Evolutionary conservation across 2,888 invertebrate genomes (phyloP).

Genomic region (Alsophila aescularia): DNA sequence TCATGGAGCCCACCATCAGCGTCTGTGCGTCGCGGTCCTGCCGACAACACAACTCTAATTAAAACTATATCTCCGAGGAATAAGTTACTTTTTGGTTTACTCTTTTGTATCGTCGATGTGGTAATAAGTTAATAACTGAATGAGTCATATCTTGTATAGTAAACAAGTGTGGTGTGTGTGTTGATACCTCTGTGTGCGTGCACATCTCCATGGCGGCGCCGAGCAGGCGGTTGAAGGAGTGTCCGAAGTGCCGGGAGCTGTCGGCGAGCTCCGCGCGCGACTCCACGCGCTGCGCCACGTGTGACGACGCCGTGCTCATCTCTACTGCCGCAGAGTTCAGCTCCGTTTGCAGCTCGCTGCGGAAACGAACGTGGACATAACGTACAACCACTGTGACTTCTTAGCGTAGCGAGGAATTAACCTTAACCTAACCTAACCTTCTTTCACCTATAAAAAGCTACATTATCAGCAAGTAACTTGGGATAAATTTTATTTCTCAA

Average conservation of each 20-base stretch:
- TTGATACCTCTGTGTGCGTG: slow-evolving; percentile 87
- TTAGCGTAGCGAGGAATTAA: too few species aligned
- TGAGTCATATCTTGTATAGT: too few species aligned
- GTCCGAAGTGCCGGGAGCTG: slow-evolving; percentile 90
- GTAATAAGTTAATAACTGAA: too few species aligned
- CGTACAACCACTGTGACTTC: not conserved
- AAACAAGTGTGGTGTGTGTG: not conserved
- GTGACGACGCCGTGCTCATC: slow-evolving; percentile 91
- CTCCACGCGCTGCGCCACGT: slow-evolving; percentile 91
- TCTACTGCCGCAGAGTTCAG: slow-evolving; percentile 93
- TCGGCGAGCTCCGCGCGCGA: slow-evolving; percentile 88
- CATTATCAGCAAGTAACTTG: too few species aligned
- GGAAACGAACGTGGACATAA: too few species aligned
- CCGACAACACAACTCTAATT: not conserved
- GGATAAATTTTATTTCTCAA: too few species aligned
- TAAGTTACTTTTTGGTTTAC: too few species aligned
- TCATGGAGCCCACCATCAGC: slow-evolving; percentile 94
- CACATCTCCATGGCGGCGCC: slow-evolving; percentile 94
- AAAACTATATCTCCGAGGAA: too few species aligned
- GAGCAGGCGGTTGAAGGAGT: slow-evolving; percentile 90
- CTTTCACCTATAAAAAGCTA: too few species aligned
- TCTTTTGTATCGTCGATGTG: too few species aligned
- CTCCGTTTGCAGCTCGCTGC: slow-evolving; percentile 92
- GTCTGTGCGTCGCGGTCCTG: slow-evolving; percentile 90
- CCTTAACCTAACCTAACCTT: too few species aligned